Base-by-base conservation (phyloP, 2,888 invertebrate species). In the Epinotia brunnichana region DNA sequence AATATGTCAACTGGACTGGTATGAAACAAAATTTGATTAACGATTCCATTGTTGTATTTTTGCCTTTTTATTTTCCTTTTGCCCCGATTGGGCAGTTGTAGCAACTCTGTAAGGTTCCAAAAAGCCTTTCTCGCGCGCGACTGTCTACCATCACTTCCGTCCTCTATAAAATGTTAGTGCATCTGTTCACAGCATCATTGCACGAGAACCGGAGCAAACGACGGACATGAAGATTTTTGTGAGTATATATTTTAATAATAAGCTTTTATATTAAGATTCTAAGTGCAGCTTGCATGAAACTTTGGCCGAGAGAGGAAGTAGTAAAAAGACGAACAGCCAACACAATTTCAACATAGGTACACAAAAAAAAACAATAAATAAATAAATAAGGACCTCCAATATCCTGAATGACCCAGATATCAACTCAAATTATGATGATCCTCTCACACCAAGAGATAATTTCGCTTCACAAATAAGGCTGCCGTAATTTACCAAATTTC, bases 161-260 rank as follows among this genome's bases (percentile, higher is more conserved):
- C 75, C 72, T 77, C 84, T 92, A 92, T 92, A 92, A 90, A 92
- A 90, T 86, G 86, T 87, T 86, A 85, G 87, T 87, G 85, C 88
- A 88, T 85, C 85, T 81, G 80, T 82, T 77, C 76, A 77, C 80
- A 81, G 80, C 83, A 91, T 88, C 92, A 92, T 84, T 88, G 84
- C 85, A 85, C 69, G 61, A 24, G 56, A 19, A 72, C 80, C 81
- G 70, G 80, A 77, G 82, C 79, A 79, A 77, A 70, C 81, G 78
- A 87, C 80, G 89, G 84, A 88, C 90, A 92, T 92, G 92, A 92
- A 90, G 89, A 87, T 79, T 78, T 90, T 91, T 86, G 92, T 92
- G 89, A 92, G 92, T 92, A 74, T 62, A 69, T 24, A 66, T 59
- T 54, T 56, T 64, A 66, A 19, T 39, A 11, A 39, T 53, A 54